Base-by-base conservation (phyloP, 2,888 invertebrate genomes). In the Neoascia interrupta region DNA sequence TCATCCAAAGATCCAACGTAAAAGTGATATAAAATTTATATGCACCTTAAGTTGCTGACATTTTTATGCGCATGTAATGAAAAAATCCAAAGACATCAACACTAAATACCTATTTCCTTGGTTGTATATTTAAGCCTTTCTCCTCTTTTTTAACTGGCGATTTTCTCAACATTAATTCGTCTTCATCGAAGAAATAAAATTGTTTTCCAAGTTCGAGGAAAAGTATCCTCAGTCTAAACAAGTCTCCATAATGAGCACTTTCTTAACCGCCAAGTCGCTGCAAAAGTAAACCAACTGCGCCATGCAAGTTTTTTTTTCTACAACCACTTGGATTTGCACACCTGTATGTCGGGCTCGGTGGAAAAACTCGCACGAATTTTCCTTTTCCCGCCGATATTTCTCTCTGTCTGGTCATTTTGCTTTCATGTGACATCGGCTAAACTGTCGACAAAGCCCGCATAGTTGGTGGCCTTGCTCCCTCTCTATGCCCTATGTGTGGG, bases 391-490 rank as follows among this genome's bases (percentile, higher is more conserved):
- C 18, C n/a, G 43, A 26, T 64, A 49, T 58, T 56, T 64, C 51
- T 64, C 51, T 64, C 43, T 60, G 51, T 43, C 49, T 43, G 64
- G 49, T 43, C 56, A 58, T 58, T 64, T 72, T 63, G 63, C 72
- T 41, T 43, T 73, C 41, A 63, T 64, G 64, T 73, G 56, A 64
- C 49, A 45, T 41, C 51, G 19, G 54, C 49, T 45, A 10, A 56
- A 31, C 39, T 26, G 19, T 23, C 23, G 4, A 49, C 23, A 54
- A 66, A n/a, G 45, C 41, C 28, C 36, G 36, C 19, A 28, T n/a
- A n/a, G n/a, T n/a, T n/a, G n/a, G n/a, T 49, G 63, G 70, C 63
- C 54, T 72, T 64, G 64, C 43, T 69, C 26, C 49, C 31, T 54
- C 43, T 1, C 53, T 47, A n/a, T n/a, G n/a, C n/a, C n/a, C n/a